Conservation (phyloP, 1,140 invertebrate genomes). For the Aphaenogaster floridana region DNA sequence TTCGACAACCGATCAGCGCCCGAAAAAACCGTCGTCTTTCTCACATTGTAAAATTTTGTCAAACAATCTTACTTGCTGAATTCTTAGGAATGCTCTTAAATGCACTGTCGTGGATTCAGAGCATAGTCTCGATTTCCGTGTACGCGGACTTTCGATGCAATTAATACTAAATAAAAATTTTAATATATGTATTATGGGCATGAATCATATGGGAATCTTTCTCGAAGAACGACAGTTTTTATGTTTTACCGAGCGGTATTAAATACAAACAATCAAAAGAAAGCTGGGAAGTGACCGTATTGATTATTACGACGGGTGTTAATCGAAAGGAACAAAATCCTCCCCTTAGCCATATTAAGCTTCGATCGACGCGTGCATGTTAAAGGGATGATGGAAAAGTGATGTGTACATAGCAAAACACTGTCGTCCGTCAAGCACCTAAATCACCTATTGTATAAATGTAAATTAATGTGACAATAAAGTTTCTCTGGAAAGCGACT, state of each 20-base stretch:
- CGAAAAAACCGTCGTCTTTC: constrained; percentile 11
- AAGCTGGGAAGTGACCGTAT: not conserved
- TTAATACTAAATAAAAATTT: constrained; percentile 29
- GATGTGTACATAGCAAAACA: constrained; percentile 72
- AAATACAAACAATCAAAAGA: not conserved
- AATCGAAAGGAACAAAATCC: constrained; percentile 7
- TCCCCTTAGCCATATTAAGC: not conserved
- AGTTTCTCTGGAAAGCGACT: constrained; percentile 44
- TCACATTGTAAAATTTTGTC: constrained; percentile 4
- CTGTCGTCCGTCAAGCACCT: constrained; percentile 69
- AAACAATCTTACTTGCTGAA: constrained; percentile 6
- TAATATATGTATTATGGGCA: not conserved
- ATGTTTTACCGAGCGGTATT: not conserved
- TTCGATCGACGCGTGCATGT: not conserved
- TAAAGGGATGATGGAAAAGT: constrained; percentile 30
- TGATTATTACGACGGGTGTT: constrained; percentile 3
- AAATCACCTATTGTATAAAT: constrained; percentile 80
- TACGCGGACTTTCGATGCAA: not conserved
- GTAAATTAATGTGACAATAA: constrained; percentile 79
- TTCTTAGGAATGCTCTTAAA: not conserved
- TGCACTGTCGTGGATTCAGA: not conserved
- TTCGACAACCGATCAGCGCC: not conserved
- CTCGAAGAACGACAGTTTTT: constrained; percentile 30
- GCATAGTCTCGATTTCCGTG: not conserved
- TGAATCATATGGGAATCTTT: constrained; percentile 6